phyloP scores from a whole-genome alignment of 2,113 vertebrate genomes.

The Rhynchomys soricoides region DNA sequence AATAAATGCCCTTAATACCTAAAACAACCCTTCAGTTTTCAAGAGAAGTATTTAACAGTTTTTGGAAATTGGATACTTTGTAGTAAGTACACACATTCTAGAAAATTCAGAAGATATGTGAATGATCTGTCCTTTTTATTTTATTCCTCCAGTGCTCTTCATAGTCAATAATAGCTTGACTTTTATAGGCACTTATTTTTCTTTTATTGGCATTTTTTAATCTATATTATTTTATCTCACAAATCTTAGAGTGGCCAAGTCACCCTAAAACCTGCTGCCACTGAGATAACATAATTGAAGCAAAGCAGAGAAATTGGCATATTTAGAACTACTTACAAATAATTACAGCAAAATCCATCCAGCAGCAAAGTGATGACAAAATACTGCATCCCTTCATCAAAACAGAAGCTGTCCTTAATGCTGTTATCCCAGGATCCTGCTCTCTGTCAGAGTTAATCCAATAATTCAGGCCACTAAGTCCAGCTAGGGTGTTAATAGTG shows the following conservation, averaged over 20 bases:
- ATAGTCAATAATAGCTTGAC: not conserved
- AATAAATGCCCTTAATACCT: not conserved
- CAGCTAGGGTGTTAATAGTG: conserved; percentile 49
- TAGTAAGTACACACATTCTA: not conserved
- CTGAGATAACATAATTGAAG: not conserved
- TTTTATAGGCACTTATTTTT: not conserved
- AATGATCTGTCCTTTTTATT: not conserved
- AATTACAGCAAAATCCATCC: conserved; percentile 41
- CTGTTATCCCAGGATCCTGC: not conserved
- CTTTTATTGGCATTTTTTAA: not conserved
- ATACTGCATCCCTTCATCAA: conserved; percentile 20
- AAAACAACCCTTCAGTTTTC: not conserved
- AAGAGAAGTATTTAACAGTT: not conserved
- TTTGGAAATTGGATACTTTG: not conserved
- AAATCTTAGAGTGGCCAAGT: conserved; percentile 1
- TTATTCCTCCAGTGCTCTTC: not conserved
- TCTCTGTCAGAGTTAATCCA: conserved; percentile 51
- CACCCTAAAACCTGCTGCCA: not conserved
- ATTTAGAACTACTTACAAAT: conserved; percentile 50
- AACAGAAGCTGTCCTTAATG: conserved; percentile 22
- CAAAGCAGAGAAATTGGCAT: not conserved
- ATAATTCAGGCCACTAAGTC: conserved; percentile 66
- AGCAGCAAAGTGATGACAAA: conserved; percentile 43
- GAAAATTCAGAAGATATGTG: conserved; percentile 44
- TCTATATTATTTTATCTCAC: not conserved